Evolutionary conservation across 2,797 vertebrate genomes (phyloP).

Genomic region (Tragopan temminckii): DNA sequence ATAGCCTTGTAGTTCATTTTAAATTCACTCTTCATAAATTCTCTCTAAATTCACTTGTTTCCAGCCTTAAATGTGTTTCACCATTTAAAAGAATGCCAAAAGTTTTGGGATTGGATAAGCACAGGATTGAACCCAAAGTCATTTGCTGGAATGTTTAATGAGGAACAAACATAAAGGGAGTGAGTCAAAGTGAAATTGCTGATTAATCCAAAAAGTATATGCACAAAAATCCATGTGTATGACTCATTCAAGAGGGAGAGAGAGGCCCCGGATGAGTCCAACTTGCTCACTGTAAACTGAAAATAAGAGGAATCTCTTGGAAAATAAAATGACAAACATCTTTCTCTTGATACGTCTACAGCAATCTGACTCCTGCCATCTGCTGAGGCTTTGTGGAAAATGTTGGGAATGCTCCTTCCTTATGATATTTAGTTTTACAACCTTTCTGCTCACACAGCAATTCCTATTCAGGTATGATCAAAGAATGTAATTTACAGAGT

Average conservation of each 20-base stretch:
- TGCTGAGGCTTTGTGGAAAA: constrained; percentile 14
- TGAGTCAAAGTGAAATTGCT: constrained; percentile 47
- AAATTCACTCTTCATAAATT: neutral
- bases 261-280: neutral
- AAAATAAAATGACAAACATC: neutral
- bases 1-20: neutral
- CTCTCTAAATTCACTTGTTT: constrained; percentile 25
- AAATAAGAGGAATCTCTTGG: neutral
- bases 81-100: neutral
- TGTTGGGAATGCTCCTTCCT: neutral
- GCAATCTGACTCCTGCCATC: neutral
- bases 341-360: neutral
- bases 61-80: neutral
- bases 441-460: neutral
- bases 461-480: neutral
- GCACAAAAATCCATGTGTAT: constrained; percentile 10
- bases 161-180: neutral
- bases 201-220: constrained; percentile 25
- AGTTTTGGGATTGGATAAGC: neutral
- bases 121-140: neutral
- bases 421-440: neutral
- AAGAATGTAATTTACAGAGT: neutral
- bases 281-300: neutral
- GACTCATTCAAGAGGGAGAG: neutral
- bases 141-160: neutral